phyloP scores from a whole-genome alignment of 2,797 vertebrate species.

The Myotis vivesi region DNA sequence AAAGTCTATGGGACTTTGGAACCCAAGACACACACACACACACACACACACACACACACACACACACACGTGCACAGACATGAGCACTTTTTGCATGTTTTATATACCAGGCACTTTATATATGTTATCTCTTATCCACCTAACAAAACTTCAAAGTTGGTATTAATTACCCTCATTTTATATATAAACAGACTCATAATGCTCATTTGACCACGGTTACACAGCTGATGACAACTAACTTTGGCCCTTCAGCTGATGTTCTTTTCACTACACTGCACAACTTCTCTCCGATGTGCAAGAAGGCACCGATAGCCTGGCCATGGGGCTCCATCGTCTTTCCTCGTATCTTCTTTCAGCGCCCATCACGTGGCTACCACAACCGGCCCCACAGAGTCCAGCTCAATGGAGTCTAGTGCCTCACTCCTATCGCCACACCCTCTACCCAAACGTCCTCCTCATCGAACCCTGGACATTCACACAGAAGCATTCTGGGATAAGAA shows the following conservation, averaged over 20 bases:
- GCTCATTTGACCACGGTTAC: background rate
- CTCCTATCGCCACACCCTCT: background rate
- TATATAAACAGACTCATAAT: background rate
- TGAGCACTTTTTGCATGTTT: background rate
- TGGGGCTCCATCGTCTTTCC: background rate
- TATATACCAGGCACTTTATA: background rate
- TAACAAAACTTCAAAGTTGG: background rate
- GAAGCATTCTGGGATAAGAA: background rate
- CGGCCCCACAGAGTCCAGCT: background rate
- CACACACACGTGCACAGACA: background rate
- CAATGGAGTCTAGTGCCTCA: background rate
- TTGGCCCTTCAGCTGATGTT: background rate
- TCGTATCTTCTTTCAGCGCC: background rate
- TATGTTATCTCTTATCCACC: background rate
- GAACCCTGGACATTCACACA: accelerated
- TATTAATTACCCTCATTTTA: background rate
- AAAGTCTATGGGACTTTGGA: background rate
- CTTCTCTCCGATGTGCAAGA: background rate
- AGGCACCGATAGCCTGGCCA: background rate
- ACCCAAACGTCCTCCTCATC: background rate
- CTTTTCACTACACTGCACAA: background rate
- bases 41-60: background rate
- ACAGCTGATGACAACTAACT: background rate
- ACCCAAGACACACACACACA: background rate
- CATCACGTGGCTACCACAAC: background rate